phyloP scores from a whole-genome alignment of 2,113 vertebrate species.

The Seriola rivoliana region DNA sequence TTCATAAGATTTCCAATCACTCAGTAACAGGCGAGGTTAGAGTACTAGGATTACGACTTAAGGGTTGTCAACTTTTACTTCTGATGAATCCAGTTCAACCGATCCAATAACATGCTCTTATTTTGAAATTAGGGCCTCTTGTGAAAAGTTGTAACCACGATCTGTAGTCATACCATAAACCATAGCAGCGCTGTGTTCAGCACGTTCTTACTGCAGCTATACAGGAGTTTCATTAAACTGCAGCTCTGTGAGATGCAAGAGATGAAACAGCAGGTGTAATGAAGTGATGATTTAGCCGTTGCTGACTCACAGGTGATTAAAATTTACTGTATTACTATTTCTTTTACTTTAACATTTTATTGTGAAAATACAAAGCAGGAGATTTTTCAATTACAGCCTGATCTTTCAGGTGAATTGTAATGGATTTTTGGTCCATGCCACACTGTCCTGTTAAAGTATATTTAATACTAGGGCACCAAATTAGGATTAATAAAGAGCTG shows the following conservation, averaged over 20 bases:
- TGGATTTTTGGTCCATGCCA: too few relatives aligned
- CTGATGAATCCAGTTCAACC: too few relatives aligned
- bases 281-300: not conserved
- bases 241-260: conserved; percentile 20
- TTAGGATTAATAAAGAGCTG: too few relatives aligned
- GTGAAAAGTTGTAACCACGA: not conserved
- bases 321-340: too few relatives aligned
- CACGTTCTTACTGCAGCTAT: conserved; percentile 22
- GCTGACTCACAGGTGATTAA: too few relatives aligned
- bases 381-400: too few relatives aligned
- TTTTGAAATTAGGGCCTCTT: not conserved
- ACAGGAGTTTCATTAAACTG: conserved; percentile 20
- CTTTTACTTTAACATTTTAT: not conserved
- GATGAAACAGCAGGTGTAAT: conserved; percentile 8
- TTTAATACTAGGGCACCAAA: too few relatives aligned
- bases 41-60: too few relatives aligned
- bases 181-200: not conserved
- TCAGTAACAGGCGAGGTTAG: too few relatives aligned
- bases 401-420: too few relatives aligned
- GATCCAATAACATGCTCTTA: not conserved
- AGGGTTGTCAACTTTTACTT: too few relatives aligned
- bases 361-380: not conserved
- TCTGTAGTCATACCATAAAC: not conserved
- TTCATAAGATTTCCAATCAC: not conserved
- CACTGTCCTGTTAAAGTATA: too few relatives aligned